phyloP scores from a whole-genome alignment of 2,113 vertebrate species.

The Lota lota region DNA sequence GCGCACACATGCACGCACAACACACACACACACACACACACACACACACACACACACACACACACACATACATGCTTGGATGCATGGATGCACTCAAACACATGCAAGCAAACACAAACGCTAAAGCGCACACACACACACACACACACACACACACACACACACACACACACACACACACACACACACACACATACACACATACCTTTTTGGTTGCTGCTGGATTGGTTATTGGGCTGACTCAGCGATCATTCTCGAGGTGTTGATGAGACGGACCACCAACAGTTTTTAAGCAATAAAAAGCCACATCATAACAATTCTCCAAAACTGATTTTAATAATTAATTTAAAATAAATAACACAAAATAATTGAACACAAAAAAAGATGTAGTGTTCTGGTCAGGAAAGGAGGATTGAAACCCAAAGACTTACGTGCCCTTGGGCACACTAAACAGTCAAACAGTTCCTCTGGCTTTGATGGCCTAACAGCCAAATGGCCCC shows the following conservation, averaged over 20 bases:
- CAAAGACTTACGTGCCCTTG: slow-evolving; percentile 3
- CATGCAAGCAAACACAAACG: too few species aligned
- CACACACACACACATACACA: too few species aligned
- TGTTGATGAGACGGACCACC: slow-evolving; percentile 40
- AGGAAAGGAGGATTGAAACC: neutral
- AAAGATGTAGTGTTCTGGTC: neutral
- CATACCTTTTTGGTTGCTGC: slow-evolving; percentile 3
- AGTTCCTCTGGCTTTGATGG: slow-evolving; percentile 30
- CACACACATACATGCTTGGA: slow-evolving; percentile 1
- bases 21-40: slow-evolving; percentile 3
- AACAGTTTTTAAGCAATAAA: slow-evolving; percentile 25
- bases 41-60: slow-evolving; percentile 5
- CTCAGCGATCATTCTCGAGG: slow-evolving; percentile 19
- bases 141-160: slow-evolving; percentile 1
- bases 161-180: too few species aligned
- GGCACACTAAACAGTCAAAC: neutral
- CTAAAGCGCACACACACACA: neutral
- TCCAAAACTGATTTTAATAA: too few species aligned
- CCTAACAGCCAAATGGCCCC: slow-evolving; percentile 23
- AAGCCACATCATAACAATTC: neutral
- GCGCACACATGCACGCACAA: neutral
- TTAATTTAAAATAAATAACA: neutral
- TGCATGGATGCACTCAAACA: neutral
- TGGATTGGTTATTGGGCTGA: slow-evolving; percentile 18
- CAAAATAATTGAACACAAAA: neutral